phyloP scores from a whole-genome alignment of 2,888 invertebrate species.

The Limenitis camilla region DNA sequence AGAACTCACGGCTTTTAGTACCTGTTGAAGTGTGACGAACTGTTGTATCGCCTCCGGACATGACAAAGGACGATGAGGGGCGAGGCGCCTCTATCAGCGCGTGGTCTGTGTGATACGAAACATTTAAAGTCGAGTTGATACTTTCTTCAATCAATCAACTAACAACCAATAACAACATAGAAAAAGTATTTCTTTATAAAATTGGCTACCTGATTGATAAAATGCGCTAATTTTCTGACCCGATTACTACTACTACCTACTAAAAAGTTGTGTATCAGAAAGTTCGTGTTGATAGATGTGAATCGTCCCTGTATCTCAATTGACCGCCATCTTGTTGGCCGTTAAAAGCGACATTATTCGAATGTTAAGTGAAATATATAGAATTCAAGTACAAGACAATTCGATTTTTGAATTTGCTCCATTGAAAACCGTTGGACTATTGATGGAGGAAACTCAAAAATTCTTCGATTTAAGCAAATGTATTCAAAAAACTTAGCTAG shows the following conservation, averaged over 20 bases:
- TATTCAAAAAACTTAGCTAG: slow-evolving; percentile 62
- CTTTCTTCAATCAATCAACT: too few relatives aligned
- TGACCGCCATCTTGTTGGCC: slow-evolving; percentile 18
- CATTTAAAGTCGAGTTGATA: too few relatives aligned
- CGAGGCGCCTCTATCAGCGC: too few relatives aligned
- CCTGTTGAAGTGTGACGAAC: slow-evolving; percentile 19
- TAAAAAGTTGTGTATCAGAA: too few relatives aligned
- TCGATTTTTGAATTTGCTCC: slow-evolving; percentile 14
- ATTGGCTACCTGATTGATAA: too few relatives aligned
- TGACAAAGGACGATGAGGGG: slow-evolving; percentile 5
- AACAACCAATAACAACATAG: too few relatives aligned
- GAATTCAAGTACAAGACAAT: slow-evolving; percentile 29
- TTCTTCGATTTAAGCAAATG: slow-evolving; percentile 60
- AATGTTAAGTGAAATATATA: slow-evolving; percentile 59
- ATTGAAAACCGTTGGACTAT: slow-evolving; percentile 27
- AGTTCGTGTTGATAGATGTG: too few relatives aligned
- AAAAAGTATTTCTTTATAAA: too few relatives aligned
- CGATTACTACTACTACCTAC: too few relatives aligned
- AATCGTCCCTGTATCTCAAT: slow-evolving; percentile 13
- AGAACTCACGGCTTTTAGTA: slow-evolving; percentile 28
- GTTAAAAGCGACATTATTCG: slow-evolving; percentile 53
- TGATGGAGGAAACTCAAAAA: slow-evolving; percentile 24
- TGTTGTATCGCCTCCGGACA: slow-evolving; percentile 21
- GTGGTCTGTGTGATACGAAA: too few relatives aligned
- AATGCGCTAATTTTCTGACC: too few relatives aligned